Evolutionary conservation across 2,113 vertebrate species (phyloP).

Genomic region (Passer domesticus): DNA sequence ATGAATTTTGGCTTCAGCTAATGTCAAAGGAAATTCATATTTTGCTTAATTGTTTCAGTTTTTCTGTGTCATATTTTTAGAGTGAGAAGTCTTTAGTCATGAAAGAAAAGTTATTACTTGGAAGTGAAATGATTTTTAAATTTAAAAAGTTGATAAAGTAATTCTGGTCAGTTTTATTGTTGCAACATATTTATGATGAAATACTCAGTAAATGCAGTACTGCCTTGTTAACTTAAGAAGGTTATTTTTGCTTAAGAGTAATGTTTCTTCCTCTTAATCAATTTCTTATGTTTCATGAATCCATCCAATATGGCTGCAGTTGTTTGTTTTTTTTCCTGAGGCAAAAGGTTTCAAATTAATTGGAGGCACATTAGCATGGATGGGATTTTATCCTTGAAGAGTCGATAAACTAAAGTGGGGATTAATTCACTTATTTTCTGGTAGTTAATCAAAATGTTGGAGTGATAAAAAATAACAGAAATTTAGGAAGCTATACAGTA

Average conservation of each 20-base stretch:
- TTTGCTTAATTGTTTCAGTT: slow-evolving; percentile 2
- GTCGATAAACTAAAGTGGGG: background rate
- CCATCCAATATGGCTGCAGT: background rate
- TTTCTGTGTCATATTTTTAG: background rate
- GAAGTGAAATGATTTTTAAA: background rate
- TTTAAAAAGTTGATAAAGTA: background rate
- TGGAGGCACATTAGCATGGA: background rate
- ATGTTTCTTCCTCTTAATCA: background rate
- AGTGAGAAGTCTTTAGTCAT: background rate
- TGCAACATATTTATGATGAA: background rate
- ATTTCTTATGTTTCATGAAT: background rate
- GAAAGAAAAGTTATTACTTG: background rate
- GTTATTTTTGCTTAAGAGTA: background rate
- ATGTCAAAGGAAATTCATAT: background rate
- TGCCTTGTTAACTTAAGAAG: background rate
- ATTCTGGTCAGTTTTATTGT: background rate
- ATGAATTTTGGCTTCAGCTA: background rate
- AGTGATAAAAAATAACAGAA: background rate
- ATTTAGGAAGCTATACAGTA: background rate
- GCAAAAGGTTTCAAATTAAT: background rate
- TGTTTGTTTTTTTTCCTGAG: background rate
- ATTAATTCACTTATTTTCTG: background rate
- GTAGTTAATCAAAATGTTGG: background rate
- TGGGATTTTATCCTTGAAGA: background rate
- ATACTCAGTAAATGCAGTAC: background rate